Base-by-base conservation (phyloP, 2,113 vertebrate genomes). In the Lamprotornis superbus region DNA sequence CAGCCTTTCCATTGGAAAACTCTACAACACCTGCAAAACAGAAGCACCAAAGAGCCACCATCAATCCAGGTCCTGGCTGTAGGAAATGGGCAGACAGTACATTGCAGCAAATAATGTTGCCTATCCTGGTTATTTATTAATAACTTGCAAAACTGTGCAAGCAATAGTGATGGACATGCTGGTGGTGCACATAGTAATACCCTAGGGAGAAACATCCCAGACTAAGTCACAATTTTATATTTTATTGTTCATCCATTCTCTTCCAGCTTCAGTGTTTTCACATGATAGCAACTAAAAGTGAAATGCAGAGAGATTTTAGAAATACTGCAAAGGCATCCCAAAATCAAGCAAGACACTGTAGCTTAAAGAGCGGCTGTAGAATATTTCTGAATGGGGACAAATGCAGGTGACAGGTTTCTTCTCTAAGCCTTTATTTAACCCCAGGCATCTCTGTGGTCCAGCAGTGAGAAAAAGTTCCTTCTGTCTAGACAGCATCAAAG, bases 41-140 rank as follows among this genome's bases (percentile, higher is more conserved):
- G 68, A 94, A 80, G 46, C 31, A 86, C 5, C 63, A 77, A 65
- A 87, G n/a, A 59, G 35, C n/a, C 39, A 44, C 85, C 1, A 19
- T 79, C 63, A 77, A 14, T 59, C 33, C 42, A 46, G 37, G 33
- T 42, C 12, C 52, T 82, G 65, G 23, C 33, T 76, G 59, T 19
- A 74, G 56, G 63, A 35, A 90, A 31, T 79, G 55, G 23, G 19
- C 21, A 70, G 70, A 40, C 47, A 65, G 27, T 39, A 59, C 33
- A 25, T 2, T 31, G 50, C 78, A 85, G 25, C 42, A 52, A 90
- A 83, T 42, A 65, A 49, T 17, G 9, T 50, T 67, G 33, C 31
- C 24, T 47, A 4, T 83, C 30, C 49, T 76, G 82, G 95, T 97
- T 97, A 96, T 91, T 95, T 87, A 97, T 97, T 97, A 97, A 97